These are phyloP conservation scores for Scotopteryx bipunctaria DNA, from an alignment of 2,888 invertebrate species.

Conservation along the genomic window DNA sequence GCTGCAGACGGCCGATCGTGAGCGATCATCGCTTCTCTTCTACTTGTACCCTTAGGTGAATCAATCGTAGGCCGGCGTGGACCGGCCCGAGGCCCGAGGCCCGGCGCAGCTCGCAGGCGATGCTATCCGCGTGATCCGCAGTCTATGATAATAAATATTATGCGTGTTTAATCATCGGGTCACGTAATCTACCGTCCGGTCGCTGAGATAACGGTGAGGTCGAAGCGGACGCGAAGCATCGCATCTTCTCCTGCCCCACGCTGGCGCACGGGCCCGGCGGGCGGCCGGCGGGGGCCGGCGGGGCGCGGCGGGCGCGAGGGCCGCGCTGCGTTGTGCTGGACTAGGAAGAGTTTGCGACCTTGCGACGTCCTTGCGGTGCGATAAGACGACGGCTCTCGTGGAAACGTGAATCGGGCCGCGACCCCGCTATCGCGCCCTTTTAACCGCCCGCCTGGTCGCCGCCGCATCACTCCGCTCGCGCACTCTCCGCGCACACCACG, in stretches of 20 bases:
- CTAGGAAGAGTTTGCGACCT: conserved; percentile 64
- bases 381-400: conserved; percentile 59
- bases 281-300: not conserved
- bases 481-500: conserved; percentile 49
- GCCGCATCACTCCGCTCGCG: conserved; percentile 59
- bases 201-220: conserved; percentile 34
- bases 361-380: conserved; percentile 68
- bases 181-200: conserved; percentile 14
- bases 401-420: conserved; percentile 62
- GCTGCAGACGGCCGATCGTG: conserved; percentile 1
- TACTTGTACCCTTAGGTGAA: not conserved
- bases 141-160: conserved; percentile 12
- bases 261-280: not conserved
- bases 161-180: conserved; percentile 29
- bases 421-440: conserved; percentile 71
- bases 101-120: too few relatives aligned
- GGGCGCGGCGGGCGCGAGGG: not conserved
- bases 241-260: not conserved
- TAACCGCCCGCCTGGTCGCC: conserved; percentile 55
- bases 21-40: not conserved
- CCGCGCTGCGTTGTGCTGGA: conserved; percentile 16
- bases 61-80: not conserved
- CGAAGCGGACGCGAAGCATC: conserved; percentile 48
- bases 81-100: not conserved
- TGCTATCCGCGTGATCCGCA: conserved; percentile 31